These are phyloP conservation scores for Kradibia gibbosae DNA, from an alignment of 1,140 invertebrate species.

Conservation along the genomic window DNA sequence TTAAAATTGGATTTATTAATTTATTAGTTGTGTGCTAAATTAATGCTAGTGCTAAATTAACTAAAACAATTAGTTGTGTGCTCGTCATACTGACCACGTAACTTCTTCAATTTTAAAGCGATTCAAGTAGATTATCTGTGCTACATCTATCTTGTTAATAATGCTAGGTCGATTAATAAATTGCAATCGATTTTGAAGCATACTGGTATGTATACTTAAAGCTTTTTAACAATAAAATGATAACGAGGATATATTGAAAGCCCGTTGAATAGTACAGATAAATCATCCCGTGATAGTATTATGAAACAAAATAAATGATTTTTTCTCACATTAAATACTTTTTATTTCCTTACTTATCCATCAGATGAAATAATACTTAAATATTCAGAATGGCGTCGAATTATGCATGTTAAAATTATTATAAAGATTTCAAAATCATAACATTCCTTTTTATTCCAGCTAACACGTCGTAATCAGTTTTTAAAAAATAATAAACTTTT, in stretches of 20 bases:
- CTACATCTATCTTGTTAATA: neutral
- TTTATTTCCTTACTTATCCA: neutral
- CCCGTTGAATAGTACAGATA: neutral
- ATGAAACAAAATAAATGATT: neutral
- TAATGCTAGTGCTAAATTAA: too few relatives aligned
- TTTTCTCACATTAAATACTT: neutral
- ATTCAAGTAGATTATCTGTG: too few relatives aligned
- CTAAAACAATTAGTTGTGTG: too few relatives aligned
- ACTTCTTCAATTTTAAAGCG: too few relatives aligned
- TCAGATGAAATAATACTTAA: neutral
- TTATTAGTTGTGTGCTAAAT: too few relatives aligned
- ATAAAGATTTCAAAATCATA: neutral
- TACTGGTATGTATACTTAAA: neutral
- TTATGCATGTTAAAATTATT: neutral
- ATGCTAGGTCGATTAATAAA: neutral
- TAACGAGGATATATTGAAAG: neutral
- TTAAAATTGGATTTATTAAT: neutral
- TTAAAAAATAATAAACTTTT: neutral
- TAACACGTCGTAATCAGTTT: neutral
- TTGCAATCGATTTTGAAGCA: neutral
- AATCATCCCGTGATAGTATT: neutral
- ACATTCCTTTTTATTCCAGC: neutral
- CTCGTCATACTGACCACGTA: too few relatives aligned
- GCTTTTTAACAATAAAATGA: neutral
- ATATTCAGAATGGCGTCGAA: neutral